A percentile compares a stretch with the other conserved stretches of the same genome.
Evolutionary conservation across 2,888 invertebrate genomes (phyloP).

Genomic region (Xestobium rufovillosum): DNA sequence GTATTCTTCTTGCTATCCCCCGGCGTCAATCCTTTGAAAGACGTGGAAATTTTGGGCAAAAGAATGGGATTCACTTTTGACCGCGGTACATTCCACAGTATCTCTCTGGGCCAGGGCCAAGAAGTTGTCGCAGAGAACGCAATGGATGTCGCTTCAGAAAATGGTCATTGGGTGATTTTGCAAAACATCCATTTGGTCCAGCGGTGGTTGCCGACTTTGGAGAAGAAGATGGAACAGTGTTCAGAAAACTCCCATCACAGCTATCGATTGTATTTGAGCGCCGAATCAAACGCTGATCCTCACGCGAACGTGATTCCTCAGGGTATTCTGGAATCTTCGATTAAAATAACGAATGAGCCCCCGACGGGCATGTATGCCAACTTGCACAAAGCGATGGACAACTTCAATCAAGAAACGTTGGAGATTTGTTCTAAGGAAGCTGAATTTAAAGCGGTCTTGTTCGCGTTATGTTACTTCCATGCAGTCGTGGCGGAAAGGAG

Average conservation of each 20-base stretch:
- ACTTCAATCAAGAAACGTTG: conserved; percentile 85
- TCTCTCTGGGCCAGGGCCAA: conserved; percentile 91
- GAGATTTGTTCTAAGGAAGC: conserved; percentile 90
- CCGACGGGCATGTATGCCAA: conserved; percentile 94
- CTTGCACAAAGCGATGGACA: conserved; percentile 85
- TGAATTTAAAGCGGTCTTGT: conserved; percentile 85
- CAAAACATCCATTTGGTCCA: conserved; percentile 90
- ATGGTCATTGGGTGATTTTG: conserved; percentile 89
- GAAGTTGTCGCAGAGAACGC: conserved; percentile 86
- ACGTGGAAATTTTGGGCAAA: conserved; percentile 80
- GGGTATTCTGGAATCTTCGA: conserved; percentile 86
- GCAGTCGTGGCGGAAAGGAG: conserved; percentile 87
- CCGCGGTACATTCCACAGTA: conserved; percentile 80
- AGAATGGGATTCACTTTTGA: conserved; percentile 73
- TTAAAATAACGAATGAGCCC: conserved; percentile 94
- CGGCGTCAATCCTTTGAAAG: conserved; percentile 91
- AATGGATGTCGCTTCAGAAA: conserved; percentile 64
- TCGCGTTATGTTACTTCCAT: conserved; percentile 89
- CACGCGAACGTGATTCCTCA: conserved; percentile 61
- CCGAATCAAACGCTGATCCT: conserved; percentile 73
- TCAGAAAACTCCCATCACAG: conserved; percentile 57
- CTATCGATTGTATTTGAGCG: conserved; percentile 75
- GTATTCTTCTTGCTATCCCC: conserved; percentile 92
- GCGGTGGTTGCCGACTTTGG: conserved; percentile 79
- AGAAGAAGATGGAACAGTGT: conserved; percentile 84